Base-by-base conservation (phyloP, 2,888 invertebrate species). In the Melanophora roralis region DNA sequence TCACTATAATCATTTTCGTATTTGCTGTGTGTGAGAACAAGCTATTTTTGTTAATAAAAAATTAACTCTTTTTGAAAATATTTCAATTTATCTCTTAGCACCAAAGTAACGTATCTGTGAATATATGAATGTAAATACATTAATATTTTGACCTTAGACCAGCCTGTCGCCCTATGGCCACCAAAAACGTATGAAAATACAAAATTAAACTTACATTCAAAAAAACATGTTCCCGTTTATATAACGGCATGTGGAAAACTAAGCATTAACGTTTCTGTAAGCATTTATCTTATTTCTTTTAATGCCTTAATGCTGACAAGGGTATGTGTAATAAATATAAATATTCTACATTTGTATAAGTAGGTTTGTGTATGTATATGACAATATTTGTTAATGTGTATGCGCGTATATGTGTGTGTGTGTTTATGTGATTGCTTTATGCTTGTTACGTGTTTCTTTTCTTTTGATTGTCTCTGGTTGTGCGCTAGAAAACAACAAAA, bases 371-470 rank as follows among this genome's bases (percentile, higher is more conserved):
- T 9, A 12, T 12, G 53, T 40, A 16, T 16, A n/a, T 23, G 8
- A n/a, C 12, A 12, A 9, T 11, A 11, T 3, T 40, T 14, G 6
- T 5, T 27, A 23, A 5, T 36, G n/a, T 60, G 14, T 27, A 4
- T 40, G 11, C 14, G n/a, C 23, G 8, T 68, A 3, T 60, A 16
- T 6, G 40, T 27, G 6, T 55, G 43, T 36, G 23, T 36, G 8
- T 34, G 23, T 14, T 60, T 53, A n/a, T n/a, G n/a, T 60, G 14
- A 36, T 57, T 64, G n/a, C n/a, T 55, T 60, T 59, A 34, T 40
- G 64, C 45, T 75, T 81, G 68, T 74, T 71, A 57, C 75, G n/a
- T 60, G 36, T 40, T 76, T 40, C 67, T 73, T 45, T 34, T 69
- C 62, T 75, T 77, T 78, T 38, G 51, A 53, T 45, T 62, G 72